phyloP scores from a whole-genome alignment of 2,888 invertebrate genomes.

The Drosophila paranaensis region DNA sequence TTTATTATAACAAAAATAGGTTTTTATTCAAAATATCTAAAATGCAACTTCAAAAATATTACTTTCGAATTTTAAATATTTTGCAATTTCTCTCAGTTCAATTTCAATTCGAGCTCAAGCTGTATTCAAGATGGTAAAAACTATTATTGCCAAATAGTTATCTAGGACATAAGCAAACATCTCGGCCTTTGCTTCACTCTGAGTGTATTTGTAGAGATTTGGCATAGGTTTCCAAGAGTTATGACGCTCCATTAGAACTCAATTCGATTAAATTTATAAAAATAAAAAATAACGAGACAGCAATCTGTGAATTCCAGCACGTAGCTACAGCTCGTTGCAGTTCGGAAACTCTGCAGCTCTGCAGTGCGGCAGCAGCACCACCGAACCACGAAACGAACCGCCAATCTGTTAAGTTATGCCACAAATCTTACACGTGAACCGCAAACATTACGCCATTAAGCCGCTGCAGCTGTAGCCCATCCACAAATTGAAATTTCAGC shows the following conservation, averaged over 20 bases:
- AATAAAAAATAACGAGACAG: not conserved
- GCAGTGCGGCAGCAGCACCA: not conserved
- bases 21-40: no score
- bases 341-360: not conserved
- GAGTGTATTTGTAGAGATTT: not conserved
- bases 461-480: slow-evolving; percentile 16
- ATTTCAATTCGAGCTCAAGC: no score
- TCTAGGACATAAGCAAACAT: no score
- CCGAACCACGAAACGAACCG: slow-evolving; percentile 11
- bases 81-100: no score
- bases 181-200: no score
- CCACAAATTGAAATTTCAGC: slow-evolving; percentile 51
- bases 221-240: not conserved
- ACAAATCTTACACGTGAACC: slow-evolving; percentile 69
- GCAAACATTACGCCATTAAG: slow-evolving; percentile 47
- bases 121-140: no score
- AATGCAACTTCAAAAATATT: no score
- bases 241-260: not conserved
- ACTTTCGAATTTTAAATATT: no score
- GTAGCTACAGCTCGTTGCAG: slow-evolving; percentile 19
- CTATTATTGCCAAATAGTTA: not conserved
- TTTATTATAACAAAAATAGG: no score
- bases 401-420: slow-evolving; percentile 48
- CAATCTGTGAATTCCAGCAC: slow-evolving; percentile 50
- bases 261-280: slow-evolving; percentile 1